A percentile compares a stretch with the other conserved stretches of the same genome.
These are phyloP conservation scores for Drosophila lacicola DNA, from an alignment of 2,888 invertebrate genomes.

Conservation along the genomic window DNA sequence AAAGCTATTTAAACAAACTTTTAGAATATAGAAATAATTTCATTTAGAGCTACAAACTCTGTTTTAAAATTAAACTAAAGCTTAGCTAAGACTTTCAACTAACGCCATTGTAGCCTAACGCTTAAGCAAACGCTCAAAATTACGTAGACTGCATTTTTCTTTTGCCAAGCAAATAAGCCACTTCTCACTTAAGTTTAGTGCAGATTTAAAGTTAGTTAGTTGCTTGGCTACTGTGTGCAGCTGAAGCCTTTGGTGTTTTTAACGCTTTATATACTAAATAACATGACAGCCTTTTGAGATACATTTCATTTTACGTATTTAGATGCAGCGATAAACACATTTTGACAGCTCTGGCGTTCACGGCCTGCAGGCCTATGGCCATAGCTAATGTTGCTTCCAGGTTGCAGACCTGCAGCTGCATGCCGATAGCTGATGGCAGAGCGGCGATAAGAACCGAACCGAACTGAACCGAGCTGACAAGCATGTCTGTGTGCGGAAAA, in stretches of 20 bases:
- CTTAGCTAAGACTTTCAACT: neutral
- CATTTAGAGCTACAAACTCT: too few relatives aligned
- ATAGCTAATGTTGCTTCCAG: slow-evolving; percentile 28
- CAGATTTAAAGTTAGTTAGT: slow-evolving; percentile 5
- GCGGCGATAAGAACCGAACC: slow-evolving; percentile 49
- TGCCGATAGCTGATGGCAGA: slow-evolving; percentile 25
- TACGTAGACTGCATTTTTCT: neutral
- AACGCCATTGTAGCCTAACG: neutral
- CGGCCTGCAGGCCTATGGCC: slow-evolving; percentile 8
- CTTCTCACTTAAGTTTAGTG: slow-evolving; percentile 5
- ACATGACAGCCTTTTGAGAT: slow-evolving; percentile 45
- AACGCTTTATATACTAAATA: slow-evolving; percentile 3
- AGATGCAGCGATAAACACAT: slow-evolving; percentile 44
- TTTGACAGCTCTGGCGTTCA: slow-evolving; percentile 46
- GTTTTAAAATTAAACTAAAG: neutral
- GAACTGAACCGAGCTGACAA: slow-evolving; percentile 27
- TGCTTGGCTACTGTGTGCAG: slow-evolving; percentile 25
- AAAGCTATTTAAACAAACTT: too few relatives aligned
- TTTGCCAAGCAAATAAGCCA: neutral
- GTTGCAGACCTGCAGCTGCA: slow-evolving; percentile 51
- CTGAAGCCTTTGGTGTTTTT: slow-evolving; percentile 10
- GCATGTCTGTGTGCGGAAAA: slow-evolving; percentile 26
- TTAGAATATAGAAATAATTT: too few relatives aligned
- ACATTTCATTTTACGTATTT: slow-evolving; percentile 22
- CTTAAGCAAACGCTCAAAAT: neutral